Evolutionary conservation across 2,888 invertebrate genomes (phyloP).

Genomic region (Drosophila borborema): DNA sequence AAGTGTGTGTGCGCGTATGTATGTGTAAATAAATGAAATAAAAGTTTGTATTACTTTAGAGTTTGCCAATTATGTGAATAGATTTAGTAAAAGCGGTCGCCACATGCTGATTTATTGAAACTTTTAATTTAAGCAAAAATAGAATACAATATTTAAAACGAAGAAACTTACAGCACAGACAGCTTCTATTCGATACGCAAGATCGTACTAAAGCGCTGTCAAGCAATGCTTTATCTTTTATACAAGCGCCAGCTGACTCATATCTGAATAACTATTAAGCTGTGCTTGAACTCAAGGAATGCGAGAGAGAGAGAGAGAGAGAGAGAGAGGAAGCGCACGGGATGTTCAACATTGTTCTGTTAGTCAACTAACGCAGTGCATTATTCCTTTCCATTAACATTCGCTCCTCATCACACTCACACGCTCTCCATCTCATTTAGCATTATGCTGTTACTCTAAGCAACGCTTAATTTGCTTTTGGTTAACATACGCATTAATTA

Average conservation of each 20-base stretch:
- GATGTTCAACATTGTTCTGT: constrained; percentile 8
- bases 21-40: constrained; percentile 66
- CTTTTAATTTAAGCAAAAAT: not conserved
- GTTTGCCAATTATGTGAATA: constrained; percentile 47
- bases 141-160: not conserved
- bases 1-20: constrained; percentile 40
- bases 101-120: constrained; percentile 51
- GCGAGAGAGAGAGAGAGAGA: not conserved
- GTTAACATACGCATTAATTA: constrained; percentile 1
- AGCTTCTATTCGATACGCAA: not conserved
- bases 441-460: constrained; percentile 15
- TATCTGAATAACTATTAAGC: constrained; percentile 10
- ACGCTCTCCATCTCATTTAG: not conserved
- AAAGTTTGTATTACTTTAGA: constrained; percentile 56
- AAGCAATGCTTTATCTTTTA: constrained; percentile 39
- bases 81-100: constrained; percentile 42
- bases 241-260: constrained; percentile 34
- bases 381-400: not conserved
- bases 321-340: not conserved
- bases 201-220: constrained; percentile 38
- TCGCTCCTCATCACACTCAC: not conserved
- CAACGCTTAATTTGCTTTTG: not conserved
- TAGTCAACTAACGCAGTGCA: constrained; percentile 9
- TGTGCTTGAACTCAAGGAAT: not conserved
- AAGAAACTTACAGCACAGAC: constrained; percentile 47